A percentile compares a stretch with the other conserved stretches of the same genome.
These are phyloP conservation scores for Pollachius pollachius DNA, from an alignment of 2,113 vertebrate species.

Conservation along the genomic window DNA sequence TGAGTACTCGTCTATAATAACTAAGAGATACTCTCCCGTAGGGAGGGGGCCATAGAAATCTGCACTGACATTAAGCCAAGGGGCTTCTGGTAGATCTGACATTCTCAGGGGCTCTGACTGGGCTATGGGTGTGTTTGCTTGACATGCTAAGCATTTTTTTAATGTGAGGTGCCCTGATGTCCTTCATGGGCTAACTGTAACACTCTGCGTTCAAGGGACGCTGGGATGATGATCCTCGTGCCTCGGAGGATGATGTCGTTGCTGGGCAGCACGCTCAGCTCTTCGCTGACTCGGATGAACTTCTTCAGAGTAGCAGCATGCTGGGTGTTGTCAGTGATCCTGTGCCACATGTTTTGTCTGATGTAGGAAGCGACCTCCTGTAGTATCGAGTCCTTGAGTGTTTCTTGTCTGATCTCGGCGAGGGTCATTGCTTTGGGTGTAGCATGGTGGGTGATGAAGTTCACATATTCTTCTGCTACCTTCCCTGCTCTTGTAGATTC, in stretches of 20 bases:
- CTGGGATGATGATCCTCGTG: constrained; percentile 1
- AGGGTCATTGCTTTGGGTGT: constrained; percentile 35
- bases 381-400: constrained; percentile 14
- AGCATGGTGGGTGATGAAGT: constrained; percentile 16
- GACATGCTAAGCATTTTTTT: constrained; percentile 22
- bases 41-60: constrained; percentile 30
- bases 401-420: constrained; percentile 15
- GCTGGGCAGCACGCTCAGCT: constrained; percentile 10
- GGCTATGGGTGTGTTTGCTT: constrained; percentile 13
- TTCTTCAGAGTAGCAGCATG: constrained; percentile 2
- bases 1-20: constrained; percentile 26
- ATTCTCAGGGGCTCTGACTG: constrained; percentile 16
- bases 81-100: constrained; percentile 16
- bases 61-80: constrained; percentile 15
- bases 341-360: constrained; percentile 25
- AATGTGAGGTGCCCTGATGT: constrained; percentile 35
- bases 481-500: constrained; percentile 20
- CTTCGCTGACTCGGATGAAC: constrained; percentile 9
- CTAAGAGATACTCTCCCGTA: constrained; percentile 25
- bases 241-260: constrained; percentile 16
- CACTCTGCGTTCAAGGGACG: neutral
- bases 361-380: constrained; percentile 25
- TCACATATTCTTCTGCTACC: constrained; percentile 36
- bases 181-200: constrained; percentile 31
- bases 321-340: neutral